A percentile compares a stretch with the other conserved stretches of the same genome.
These are phyloP conservation scores for Gari tellinella DNA, from an alignment of 2,888 invertebrate species.

Conservation along the genomic window DNA sequence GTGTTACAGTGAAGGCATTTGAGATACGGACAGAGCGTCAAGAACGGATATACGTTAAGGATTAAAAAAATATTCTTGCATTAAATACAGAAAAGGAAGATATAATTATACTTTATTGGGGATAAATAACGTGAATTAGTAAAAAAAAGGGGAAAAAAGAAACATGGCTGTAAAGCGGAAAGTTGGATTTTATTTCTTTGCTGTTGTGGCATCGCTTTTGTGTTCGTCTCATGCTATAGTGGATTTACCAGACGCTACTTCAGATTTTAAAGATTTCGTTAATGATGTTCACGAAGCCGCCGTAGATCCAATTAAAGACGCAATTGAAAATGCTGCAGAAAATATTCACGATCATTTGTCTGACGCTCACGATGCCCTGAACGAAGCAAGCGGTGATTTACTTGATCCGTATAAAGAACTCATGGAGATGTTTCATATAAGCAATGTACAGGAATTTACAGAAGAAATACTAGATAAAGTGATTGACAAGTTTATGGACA, in stretches of 20 bases:
- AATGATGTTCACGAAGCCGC: slow-evolving; percentile 2
- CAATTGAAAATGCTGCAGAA: slow-evolving; percentile 11
- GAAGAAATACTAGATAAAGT: slow-evolving; percentile 41
- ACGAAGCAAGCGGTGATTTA: slow-evolving; percentile 24
- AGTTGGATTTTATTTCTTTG: too few relatives aligned
- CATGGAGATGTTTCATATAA: slow-evolving; percentile 48
- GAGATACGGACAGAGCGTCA: too few relatives aligned
- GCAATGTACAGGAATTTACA: slow-evolving; percentile 38
- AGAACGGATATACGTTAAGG: too few relatives aligned
- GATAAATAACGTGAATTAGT: too few relatives aligned
- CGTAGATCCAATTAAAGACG: slow-evolving; percentile 12
- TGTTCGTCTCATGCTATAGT: too few relatives aligned
- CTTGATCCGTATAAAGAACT: slow-evolving; percentile 49
- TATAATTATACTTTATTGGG: too few relatives aligned
- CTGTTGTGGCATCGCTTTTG: too few relatives aligned
- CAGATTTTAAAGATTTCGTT: slow-evolving; percentile 3
- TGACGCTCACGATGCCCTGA: slow-evolving; percentile 15
- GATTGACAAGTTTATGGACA: slow-evolving; percentile 22
- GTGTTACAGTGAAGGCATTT: too few relatives aligned
- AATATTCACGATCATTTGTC: slow-evolving; percentile 14
- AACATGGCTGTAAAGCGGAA: too few relatives aligned
- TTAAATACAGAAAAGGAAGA: too few relatives aligned
- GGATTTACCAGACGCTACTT: slow-evolving; percentile 2
- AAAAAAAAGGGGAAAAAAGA: too few relatives aligned
- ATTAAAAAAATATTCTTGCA: too few relatives aligned